Percentiles rank a stretch among this genome's conserved stretches.
Conservation (phyloP, 2,888 invertebrate genomes). For the Drosophila diplacantha region DNA sequence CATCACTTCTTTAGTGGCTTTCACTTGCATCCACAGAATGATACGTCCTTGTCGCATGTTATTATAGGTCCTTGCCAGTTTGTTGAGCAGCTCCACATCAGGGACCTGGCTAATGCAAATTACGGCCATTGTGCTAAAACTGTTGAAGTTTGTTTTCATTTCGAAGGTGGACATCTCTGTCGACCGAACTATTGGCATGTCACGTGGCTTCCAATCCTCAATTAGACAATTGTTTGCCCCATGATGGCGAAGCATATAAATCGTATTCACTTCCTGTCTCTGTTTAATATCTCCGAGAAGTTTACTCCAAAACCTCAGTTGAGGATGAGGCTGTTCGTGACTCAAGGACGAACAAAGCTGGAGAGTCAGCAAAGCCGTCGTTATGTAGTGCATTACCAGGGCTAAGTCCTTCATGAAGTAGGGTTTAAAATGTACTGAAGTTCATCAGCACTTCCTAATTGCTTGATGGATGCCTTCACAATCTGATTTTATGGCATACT, state of each 20-base stretch:
- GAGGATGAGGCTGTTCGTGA: background rate
- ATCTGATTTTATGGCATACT: background rate
- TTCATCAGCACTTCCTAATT: background rate
- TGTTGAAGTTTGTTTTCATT: background rate
- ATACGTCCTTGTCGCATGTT: slow-evolving; percentile 21
- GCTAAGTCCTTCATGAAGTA: background rate
- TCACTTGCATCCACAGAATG: slow-evolving; percentile 23
- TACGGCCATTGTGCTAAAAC: background rate
- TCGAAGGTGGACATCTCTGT: background rate
- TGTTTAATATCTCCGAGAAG: background rate
- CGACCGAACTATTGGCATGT: background rate
- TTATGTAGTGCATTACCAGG: background rate
- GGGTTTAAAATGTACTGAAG: slow-evolving; percentile 1
- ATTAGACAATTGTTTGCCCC: background rate
- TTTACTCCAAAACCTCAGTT: background rate
- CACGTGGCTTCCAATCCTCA: slow-evolving; percentile 5
- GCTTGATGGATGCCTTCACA: no score
- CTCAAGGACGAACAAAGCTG: background rate
- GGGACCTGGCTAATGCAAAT: slow-evolving; percentile 3
- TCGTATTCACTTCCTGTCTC: background rate
- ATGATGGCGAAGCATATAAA: background rate
- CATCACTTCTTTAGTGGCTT: background rate
- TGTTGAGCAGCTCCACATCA: background rate
- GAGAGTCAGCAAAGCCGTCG: background rate
- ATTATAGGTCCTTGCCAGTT: slow-evolving; percentile 17